Base-by-base conservation (phyloP, 2,888 invertebrate species). In the Papilio protenor region DNA sequence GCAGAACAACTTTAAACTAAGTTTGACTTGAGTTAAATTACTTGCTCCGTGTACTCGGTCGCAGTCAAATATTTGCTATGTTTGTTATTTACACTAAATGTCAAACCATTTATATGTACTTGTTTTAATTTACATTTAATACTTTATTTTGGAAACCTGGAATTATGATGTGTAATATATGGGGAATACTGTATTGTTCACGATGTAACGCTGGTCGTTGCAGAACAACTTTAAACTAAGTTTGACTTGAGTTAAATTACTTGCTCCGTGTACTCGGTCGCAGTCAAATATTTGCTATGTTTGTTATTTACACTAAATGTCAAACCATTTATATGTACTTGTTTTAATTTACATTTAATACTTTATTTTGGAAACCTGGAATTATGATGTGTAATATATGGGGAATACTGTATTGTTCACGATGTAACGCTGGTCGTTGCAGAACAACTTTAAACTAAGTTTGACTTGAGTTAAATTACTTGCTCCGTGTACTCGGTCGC, bases 171-270 rank as follows among this genome's bases (percentile, higher is more conserved):
- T 57, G 57, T 57, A 33, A 64, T 74, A 21, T 74, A 61, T 27
- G 23, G 33, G 47, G 52, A 74, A 21, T 33, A 64, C 21, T 64
- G 52, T 74, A 64, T 47, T 74, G 64, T 74, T 74, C 18, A 33
- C 47, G 64, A 47, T 64, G 64, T 47, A 64, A 49, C 74, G 64
- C 23, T 40, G 45, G 45, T 59, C 45, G 47, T 61, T 61, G 61
- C 16, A 47, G 73, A 40, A 47, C 49, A 74, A 74, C 74, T 74
- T 74, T 74, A 52, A 74, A 74, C 64, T 64, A 49, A 74, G 74
- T 74, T 74, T 74, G 74, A 64, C 64, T 59, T 14, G 66, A 66
- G 75, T 75, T 75, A 75, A 75, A 75, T 75, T 75, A 55, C 75
- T 64, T 66, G 27, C 52, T 52, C 33, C 47, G 40, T 66, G 66